phyloP scores from a whole-genome alignment of 53 echinoderm and acorn worm genomes.

The Antedon mediterranea region DNA sequence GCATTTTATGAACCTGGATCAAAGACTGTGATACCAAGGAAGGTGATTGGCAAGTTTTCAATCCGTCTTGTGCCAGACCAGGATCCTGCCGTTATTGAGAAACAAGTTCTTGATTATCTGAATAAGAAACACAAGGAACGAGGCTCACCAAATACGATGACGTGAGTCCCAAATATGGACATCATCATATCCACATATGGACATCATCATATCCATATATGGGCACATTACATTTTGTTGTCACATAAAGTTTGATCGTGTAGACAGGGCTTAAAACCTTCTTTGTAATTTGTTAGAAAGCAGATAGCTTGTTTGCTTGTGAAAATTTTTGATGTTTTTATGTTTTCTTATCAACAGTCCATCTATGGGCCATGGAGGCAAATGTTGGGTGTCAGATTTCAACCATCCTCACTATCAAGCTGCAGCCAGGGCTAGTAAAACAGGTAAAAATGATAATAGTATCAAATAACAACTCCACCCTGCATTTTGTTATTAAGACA shows the following conservation, averaged over 20 bases:
- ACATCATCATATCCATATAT: no score
- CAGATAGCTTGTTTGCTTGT: no score
- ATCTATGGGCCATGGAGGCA: constrained; percentile 33
- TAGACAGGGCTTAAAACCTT: no score
- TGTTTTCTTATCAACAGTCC: neutral
- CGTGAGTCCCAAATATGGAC: no score
- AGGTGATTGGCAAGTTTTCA: constrained; percentile 89
- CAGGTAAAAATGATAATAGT: constrained; percentile 63
- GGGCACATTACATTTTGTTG: no score
- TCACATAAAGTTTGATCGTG: no score
- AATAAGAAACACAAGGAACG: constrained; percentile 41
- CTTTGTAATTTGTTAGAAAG: no score
- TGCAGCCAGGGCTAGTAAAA: constrained; percentile 50
- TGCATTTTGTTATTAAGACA: no score
- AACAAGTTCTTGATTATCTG: constrained; percentile 54
- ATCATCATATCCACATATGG: no score
- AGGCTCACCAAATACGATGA: constrained; percentile 61
- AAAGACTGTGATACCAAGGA: constrained; percentile 91
- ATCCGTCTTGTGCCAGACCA: constrained; percentile 90
- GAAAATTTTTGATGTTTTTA: neutral
- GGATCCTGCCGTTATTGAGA: constrained; percentile 48
- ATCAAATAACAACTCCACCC: no score
- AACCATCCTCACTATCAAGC: constrained; percentile 86
- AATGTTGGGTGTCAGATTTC: constrained; percentile 79
- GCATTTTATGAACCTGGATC: constrained; percentile 73